A percentile compares a stretch with the other conserved stretches of the same genome.
These are phyloP conservation scores for Pseudochirops cupreus DNA, from an alignment of 2,797 vertebrate species.

Conservation along the genomic window DNA sequence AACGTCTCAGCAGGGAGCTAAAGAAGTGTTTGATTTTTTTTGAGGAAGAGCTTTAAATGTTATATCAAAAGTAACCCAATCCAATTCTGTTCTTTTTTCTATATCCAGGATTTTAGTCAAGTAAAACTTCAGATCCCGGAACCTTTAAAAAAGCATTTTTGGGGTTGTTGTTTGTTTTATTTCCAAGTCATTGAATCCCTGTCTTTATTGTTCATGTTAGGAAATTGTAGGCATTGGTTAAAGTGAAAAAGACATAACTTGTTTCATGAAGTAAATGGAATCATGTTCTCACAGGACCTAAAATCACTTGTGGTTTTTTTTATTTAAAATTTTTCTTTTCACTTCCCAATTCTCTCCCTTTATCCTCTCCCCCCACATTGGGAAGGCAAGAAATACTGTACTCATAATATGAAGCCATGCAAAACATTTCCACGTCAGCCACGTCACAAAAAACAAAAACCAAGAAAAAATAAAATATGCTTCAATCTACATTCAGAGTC, in stretches of 20 bases:
- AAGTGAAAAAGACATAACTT: background rate
- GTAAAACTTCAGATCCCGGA: background rate
- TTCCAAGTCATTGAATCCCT: background rate
- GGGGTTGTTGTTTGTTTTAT: background rate
- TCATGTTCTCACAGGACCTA: background rate
- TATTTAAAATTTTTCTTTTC: background rate
- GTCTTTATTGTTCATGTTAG: background rate
- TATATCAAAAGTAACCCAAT: background rate
- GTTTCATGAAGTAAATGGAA: background rate
- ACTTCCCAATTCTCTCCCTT: background rate
- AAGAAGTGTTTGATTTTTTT: background rate
- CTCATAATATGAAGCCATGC: background rate
- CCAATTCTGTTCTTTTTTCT: background rate
- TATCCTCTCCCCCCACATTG: rapidly evolving
- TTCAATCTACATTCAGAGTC: background rate
- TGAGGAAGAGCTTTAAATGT: background rate
- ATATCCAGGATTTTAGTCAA: background rate
- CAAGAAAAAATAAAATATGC: background rate
- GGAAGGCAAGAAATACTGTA: background rate
- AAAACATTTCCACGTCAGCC: background rate
- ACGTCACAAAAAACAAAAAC: background rate
- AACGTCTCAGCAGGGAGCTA: background rate
- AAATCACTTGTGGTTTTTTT: background rate
- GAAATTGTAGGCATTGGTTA: background rate
- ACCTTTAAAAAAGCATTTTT: background rate